Percentiles rank a stretch among this genome's conserved stretches.
Evolutionary conservation across 35 echinoderm and acorn worm genomes (phyloP).

Genomic region (Amphiura filiformis): DNA sequence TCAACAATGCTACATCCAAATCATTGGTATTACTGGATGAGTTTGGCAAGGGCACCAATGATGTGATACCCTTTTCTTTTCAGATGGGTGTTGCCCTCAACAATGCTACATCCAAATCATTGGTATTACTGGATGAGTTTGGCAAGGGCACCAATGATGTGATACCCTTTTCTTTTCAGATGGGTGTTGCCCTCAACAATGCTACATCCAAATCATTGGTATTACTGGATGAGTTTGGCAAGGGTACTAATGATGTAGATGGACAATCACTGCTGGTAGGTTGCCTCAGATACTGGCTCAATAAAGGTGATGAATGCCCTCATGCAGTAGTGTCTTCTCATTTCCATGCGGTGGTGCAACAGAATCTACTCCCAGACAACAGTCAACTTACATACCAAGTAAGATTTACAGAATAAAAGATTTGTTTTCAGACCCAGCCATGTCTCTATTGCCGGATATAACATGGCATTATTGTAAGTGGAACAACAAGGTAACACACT

Average conservation of each 20-base stretch:
- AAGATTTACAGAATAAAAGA: too few species aligned
- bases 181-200: constrained; percentile 60
- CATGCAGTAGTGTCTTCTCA: constrained; percentile 81
- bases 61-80: too few species aligned
- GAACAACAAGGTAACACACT: too few species aligned
- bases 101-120: constrained; percentile 54
- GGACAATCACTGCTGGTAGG: constrained; percentile 81
- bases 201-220: constrained; percentile 68
- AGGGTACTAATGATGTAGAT: constrained; percentile 82
- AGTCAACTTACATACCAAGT: constrained; percentile 71
- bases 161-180: constrained; percentile 23
- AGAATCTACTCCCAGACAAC: constrained; percentile 58
- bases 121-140: constrained; percentile 95
- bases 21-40: constrained; percentile 92
- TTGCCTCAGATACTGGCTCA: constrained; percentile 74
- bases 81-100: constrained; percentile 74
- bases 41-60: constrained; percentile 90
- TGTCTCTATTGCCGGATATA: too few species aligned
- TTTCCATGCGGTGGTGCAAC: constrained; percentile 78
- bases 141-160: constrained; percentile 71
- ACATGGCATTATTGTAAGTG: too few species aligned
- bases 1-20: constrained; percentile 47
- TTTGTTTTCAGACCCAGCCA: too few species aligned
- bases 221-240: constrained; percentile 96
- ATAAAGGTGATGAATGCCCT: constrained; percentile 63